Percentiles rank a stretch among this genome's conserved stretches.
These are phyloP conservation scores for Caenorhabditis parvicauda DNA, from an alignment of 2,888 invertebrate genomes.

Conservation along the genomic window DNA sequence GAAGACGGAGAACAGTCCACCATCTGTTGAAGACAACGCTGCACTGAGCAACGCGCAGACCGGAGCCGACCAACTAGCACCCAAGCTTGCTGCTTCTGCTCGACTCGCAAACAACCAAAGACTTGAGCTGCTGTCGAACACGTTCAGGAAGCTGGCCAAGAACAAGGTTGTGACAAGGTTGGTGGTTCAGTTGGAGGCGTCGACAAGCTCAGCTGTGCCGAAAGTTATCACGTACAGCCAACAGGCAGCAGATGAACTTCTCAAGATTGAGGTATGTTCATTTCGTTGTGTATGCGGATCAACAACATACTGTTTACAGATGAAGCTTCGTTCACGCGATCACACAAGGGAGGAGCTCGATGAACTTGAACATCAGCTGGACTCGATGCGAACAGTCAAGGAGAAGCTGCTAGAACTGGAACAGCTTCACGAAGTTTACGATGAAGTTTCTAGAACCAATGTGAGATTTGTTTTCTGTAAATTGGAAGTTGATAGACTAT, in stretches of 20 bases:
- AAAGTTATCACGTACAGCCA: conserved; percentile 19
- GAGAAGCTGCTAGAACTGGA: conserved; percentile 19
- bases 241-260: conserved; percentile 34
- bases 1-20: conserved; percentile 6
- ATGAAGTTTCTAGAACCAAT: no score
- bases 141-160: conserved; percentile 31
- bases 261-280: conserved; percentile 27
- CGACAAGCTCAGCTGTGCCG: conserved; percentile 28
- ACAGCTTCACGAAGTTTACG: conserved; percentile 15
- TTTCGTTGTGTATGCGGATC: background rate
- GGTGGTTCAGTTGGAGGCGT: conserved; percentile 44
- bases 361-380: conserved; percentile 12
- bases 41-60: conserved; percentile 23
- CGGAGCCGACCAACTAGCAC: conserved; percentile 38
- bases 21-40: conserved; percentile 20
- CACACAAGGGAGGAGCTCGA: conserved; percentile 14
- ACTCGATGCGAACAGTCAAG: conserved; percentile 12
- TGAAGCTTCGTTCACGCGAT: conserved; percentile 16
- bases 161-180: conserved; percentile 34
- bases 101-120: conserved; percentile 41
- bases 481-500: background rate
- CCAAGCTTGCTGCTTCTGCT: conserved; percentile 40
- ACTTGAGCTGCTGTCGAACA: conserved; percentile 37
- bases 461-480: no score
- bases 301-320: conserved; percentile 6